Evolutionary conservation across 2,888 invertebrate species (phyloP).

Genomic region (Apotomis capreana): DNA sequence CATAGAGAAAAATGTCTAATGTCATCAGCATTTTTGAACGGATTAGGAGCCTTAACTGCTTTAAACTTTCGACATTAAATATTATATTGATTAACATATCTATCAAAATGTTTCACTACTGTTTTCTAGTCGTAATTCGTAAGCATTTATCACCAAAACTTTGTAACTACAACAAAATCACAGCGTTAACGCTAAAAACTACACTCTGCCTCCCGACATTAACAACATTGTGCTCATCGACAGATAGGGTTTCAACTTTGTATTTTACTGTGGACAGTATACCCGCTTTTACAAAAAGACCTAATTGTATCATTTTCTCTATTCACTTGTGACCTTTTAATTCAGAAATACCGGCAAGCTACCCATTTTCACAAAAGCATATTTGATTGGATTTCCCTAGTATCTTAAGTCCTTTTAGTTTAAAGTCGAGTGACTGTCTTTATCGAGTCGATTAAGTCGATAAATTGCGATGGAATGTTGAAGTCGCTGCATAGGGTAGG

Average conservation of each 20-base stretch:
- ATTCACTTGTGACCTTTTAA: too few relatives aligned
- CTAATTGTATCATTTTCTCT: too few relatives aligned
- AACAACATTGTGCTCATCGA: slow-evolving; percentile 12
- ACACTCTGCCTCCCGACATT: slow-evolving; percentile 12
- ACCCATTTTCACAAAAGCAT: not conserved
- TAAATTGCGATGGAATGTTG: slow-evolving; percentile 19
- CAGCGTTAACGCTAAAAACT: slow-evolving; percentile 11
- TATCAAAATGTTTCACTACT: too few relatives aligned
- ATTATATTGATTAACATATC: too few relatives aligned
- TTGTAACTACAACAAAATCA: slow-evolving; percentile 2
- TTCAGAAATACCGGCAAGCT: not conserved
- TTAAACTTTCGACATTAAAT: too few relatives aligned
- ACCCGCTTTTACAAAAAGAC: not conserved
- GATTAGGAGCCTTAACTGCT: too few relatives aligned
- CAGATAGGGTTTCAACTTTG: slow-evolving; percentile 18
- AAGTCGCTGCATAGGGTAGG: not conserved
- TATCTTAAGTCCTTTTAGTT: not conserved
- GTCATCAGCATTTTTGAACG: too few relatives aligned
- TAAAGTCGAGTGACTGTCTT: not conserved
- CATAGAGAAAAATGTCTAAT: too few relatives aligned
- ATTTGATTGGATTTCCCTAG: not conserved
- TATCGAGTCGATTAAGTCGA: slow-evolving; percentile 17
- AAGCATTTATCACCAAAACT: slow-evolving; percentile 1
- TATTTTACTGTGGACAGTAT: not conserved
- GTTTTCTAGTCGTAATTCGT: too few relatives aligned